phyloP scores from a whole-genome alignment of 2,888 invertebrate genomes.

The Meteorus colon region DNA sequence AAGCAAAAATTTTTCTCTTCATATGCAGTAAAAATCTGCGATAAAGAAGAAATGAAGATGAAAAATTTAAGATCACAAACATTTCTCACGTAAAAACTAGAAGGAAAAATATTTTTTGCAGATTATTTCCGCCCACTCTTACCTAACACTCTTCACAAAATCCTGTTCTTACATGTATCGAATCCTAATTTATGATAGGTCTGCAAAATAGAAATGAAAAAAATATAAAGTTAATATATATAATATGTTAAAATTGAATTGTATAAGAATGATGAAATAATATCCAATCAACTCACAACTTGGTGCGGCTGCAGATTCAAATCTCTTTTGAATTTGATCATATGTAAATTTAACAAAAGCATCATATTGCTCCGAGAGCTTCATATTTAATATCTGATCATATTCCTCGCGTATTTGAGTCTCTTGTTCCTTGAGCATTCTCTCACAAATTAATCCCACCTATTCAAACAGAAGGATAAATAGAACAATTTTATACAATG shows the following conservation, averaged over 20 bases:
- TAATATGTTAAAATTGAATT: constrained; percentile 16
- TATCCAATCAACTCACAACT: constrained; percentile 66
- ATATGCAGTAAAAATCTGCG: constrained; percentile 68
- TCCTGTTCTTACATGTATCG: constrained; percentile 64
- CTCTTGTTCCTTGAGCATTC: constrained; percentile 97
- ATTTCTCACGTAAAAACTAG: not conserved
- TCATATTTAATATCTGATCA: constrained; percentile 92
- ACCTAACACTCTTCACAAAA: constrained; percentile 70
- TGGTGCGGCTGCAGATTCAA: constrained; percentile 70
- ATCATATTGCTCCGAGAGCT: constrained; percentile 98
- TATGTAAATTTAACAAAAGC: constrained; percentile 98
- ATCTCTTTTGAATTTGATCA: constrained; percentile 90
- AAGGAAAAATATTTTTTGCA: constrained; percentile 6
- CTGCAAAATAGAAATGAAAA: constrained; percentile 56
- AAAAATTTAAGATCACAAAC: constrained; percentile 35
- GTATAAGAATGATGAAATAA: not conserved
- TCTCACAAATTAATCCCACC: constrained; percentile 97
- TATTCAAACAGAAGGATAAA: constrained; percentile 68
- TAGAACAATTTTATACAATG: constrained; percentile 16
- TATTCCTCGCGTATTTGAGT: constrained; percentile 95
- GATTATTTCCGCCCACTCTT: constrained; percentile 40
- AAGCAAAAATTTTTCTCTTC: constrained; percentile 63
- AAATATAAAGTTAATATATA: constrained; percentile 16
- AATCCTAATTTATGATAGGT: constrained; percentile 70
- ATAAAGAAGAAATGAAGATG: constrained; percentile 43